Percentiles rank a stretch among this genome's conserved stretches.
phyloP scores from a whole-genome alignment of 2,888 invertebrate genomes.

The Trichacis sp. region DNA sequence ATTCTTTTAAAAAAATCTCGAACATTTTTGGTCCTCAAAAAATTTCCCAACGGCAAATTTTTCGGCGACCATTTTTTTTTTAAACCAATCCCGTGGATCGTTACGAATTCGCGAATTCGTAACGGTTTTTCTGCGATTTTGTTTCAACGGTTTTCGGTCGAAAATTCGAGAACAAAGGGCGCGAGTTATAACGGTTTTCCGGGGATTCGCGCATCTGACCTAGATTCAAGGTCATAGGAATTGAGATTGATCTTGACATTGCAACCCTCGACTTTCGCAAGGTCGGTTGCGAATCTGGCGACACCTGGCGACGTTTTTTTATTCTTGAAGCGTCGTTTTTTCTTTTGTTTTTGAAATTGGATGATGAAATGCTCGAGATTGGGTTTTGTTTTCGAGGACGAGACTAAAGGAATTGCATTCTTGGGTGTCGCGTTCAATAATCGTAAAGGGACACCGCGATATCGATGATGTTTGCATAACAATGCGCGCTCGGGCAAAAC shows the following conservation, averaged over 20 bases:
- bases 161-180: too few relatives aligned
- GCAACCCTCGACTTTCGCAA: background rate
- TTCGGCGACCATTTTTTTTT: too few relatives aligned
- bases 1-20: conserved; percentile 10
- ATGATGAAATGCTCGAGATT: conserved; percentile 2
- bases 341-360: too few relatives aligned
- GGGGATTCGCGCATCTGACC: too few relatives aligned
- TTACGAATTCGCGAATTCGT: conserved; percentile 30
- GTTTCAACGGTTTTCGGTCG: conserved; percentile 17
- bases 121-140: conserved; percentile 15
- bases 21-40: too few relatives aligned
- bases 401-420: conserved; percentile 3
- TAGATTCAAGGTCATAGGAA: too few relatives aligned
- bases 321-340: conserved; percentile 18
- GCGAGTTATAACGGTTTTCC: too few relatives aligned
- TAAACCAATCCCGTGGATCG: background rate
- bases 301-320: too few relatives aligned
- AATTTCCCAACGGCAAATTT: too few relatives aligned
- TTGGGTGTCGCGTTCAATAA: conserved; percentile 31
- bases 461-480: conserved; percentile 3
- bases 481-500: background rate
- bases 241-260: background rate
- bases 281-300: background rate
- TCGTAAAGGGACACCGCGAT: conserved; percentile 24
- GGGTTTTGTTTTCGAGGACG: too few relatives aligned